Percentiles rank a stretch among this genome's conserved stretches.
These are phyloP conservation scores for Gambusia yucatana DNA, from an alignment of 2,797 vertebrate species.

Conservation along the genomic window DNA sequence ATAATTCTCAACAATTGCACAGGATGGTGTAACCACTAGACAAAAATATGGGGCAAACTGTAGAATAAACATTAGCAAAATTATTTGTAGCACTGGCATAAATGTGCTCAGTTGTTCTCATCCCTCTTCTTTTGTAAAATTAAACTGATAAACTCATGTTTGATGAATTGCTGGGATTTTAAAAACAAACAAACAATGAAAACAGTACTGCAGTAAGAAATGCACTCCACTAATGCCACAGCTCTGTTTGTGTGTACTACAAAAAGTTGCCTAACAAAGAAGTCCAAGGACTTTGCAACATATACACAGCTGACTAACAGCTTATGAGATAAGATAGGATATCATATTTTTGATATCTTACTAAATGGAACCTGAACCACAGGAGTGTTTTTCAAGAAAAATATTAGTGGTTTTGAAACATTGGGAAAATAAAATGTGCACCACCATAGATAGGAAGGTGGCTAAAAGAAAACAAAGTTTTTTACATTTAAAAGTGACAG, in stretches of 20 bases:
- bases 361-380: not conserved
- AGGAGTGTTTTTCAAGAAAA: not conserved
- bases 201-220: not conserved
- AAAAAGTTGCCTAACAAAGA: not conserved
- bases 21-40: not conserved
- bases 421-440: not conserved
- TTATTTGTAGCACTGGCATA: not conserved
- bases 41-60: not conserved
- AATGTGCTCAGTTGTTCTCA: not conserved
- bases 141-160: not conserved
- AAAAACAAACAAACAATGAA: not conserved
- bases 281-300: not conserved
- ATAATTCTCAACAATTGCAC: not conserved
- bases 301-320: not conserved
- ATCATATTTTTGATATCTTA: not conserved
- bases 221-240: not conserved
- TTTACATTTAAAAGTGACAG: not conserved
- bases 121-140: not conserved
- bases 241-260: not conserved
- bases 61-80: not conserved
- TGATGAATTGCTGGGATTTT: not conserved
- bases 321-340: not conserved
- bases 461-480: not conserved
- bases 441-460: not conserved
- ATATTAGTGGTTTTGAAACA: not conserved